Evolutionary conservation across 2,797 vertebrate species (phyloP).

Genomic region (Coracias cyanogaster): DNA sequence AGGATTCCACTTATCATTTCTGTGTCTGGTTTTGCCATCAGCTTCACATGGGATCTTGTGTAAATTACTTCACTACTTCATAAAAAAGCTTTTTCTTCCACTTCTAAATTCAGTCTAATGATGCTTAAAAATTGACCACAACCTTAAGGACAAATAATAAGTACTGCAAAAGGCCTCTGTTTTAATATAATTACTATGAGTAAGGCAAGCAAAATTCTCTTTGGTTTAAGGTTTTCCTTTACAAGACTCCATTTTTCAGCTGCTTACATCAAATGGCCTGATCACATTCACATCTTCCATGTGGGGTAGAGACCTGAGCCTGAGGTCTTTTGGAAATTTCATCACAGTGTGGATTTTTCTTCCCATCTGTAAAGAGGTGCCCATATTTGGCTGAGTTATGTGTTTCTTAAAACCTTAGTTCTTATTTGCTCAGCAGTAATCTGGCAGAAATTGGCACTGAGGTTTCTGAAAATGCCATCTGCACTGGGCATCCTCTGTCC

Average conservation of each 20-base stretch:
- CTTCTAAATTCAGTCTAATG: background rate
- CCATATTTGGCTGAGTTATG: background rate
- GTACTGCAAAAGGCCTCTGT: background rate
- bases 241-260: background rate
- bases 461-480: conserved; percentile 50
- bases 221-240: background rate
- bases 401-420: conserved; percentile 28
- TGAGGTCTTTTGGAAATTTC: background rate
- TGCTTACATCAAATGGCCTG: background rate
- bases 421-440: conserved; percentile 23
- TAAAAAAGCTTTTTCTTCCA: background rate
- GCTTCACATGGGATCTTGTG: background rate
- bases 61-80: background rate
- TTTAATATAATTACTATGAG: background rate
- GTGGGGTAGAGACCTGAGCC: background rate
- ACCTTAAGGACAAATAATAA: background rate
- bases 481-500: conserved; percentile 49
- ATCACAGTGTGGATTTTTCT: background rate
- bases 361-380: background rate
- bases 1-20: background rate
- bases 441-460: conserved; percentile 13
- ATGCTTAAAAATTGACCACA: background rate
- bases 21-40: background rate
- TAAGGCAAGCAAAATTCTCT: background rate
- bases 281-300: background rate